Evolutionary conservation across 2,113 vertebrate genomes (phyloP), one percentile per base, ranked within the genome.

Genomic region (Notiomystis cincta): DNA sequence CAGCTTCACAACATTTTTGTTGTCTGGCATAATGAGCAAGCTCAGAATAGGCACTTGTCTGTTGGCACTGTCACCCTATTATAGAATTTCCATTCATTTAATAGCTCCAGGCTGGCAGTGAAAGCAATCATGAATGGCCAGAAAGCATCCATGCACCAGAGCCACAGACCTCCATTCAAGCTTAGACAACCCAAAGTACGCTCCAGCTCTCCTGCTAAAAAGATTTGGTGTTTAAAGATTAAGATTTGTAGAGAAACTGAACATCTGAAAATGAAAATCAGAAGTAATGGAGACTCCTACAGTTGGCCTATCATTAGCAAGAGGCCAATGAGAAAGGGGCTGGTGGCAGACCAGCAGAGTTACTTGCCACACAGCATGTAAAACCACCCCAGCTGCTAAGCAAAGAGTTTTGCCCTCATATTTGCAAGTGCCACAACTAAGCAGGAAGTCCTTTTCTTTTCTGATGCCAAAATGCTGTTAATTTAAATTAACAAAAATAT

Each of bases 11-110:
- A 72, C 67, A 77, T 77, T 92, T 90, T 65, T 57, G 42, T 80
- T 96, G 38, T 58, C 92, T 92, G 79, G 18, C 30, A 79, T 80
- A 75, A 96, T 6, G 50, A 95, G 54, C 45, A 57, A 92, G 66
- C 81, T 66, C 73, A 89, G 60, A 60, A 71, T 21, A 91, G 76
- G 18, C 16, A 3, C 23, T 86, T 67, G 81, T 30, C 58, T 82
- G n/a, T 9, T 96, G 66, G 57, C 22, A 1, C 15, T 38, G 18
- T 38, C 40, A 82, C 51, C 56, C 37, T 78, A 31, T 51, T 66
- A 81, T 33, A 94, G 70, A 82, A 78, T 87, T 93, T 94, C 57
- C 66, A 95, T 69, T 82, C 87, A 72, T 82, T 87, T 79, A 94
- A 77, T 78, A 72, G 70, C 57, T 91, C 44, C 48, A 51, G 76